Evolutionary conservation across 2,113 vertebrate genomes (phyloP).

Genomic region (Felis catus): F.catus_Fca126_mat1.0 CM031412.1:219027501-219028000

Average conservation of each 20-base stretch:
- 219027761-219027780: neutral
- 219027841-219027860: neutral
- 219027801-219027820: neutral
- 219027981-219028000: no score
- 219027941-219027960: no score
- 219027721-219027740: no score
- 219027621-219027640: neutral
- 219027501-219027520: neutral
- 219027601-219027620: neutral
- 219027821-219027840: neutral
- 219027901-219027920: neutral
- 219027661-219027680: neutral
- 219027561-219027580: neutral
- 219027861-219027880: neutral
- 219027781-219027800: neutral
- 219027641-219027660: neutral
- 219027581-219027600: neutral
- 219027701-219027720: no score
- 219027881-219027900: neutral
- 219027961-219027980: no score
- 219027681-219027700: neutral
- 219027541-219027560: neutral
- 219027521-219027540: neutral
- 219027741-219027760: neutral
- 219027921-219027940: neutral